Conservation (phyloP, 2,113 vertebrate genomes). For the Nannospalax galili region DNA sequence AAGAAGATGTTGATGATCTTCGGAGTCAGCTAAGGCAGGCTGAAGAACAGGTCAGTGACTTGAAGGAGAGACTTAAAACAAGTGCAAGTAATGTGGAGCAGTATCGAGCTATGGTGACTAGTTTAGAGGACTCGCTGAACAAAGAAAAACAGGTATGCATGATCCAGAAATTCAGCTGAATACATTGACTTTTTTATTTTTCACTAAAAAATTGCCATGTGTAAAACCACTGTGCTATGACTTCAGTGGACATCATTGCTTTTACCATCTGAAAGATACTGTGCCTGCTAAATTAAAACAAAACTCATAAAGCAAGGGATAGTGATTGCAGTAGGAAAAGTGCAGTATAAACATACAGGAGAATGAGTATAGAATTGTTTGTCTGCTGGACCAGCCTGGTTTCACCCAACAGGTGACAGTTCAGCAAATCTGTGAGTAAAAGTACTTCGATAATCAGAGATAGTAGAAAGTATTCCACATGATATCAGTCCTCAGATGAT, state of each 20-base stretch:
- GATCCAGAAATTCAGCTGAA: background rate
- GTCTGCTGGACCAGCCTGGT: background rate
- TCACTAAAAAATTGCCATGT: background rate
- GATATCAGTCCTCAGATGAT: background rate
- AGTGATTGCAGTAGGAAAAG: background rate
- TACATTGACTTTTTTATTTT: background rate
- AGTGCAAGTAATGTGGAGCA: conserved; percentile 92
- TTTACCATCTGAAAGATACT: background rate
- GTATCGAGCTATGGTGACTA: conserved; percentile 94
- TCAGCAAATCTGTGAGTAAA: background rate
- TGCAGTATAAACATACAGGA: background rate
- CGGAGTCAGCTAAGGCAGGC: conserved; percentile 89
- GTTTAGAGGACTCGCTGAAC: conserved; percentile 95
- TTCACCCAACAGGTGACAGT: background rate
- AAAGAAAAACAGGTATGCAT: conserved; percentile 94
- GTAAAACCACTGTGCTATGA: background rate
- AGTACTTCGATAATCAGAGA: background rate
- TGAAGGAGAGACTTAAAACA: conserved; percentile 91
- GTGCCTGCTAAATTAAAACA: background rate
- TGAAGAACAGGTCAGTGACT: conserved; percentile 90
- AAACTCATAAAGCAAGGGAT: background rate
- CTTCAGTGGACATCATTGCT: background rate
- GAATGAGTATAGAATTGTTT: background rate
- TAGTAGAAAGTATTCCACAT: background rate
- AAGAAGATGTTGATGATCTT: conserved; percentile 91